Evolutionary conservation across 1,140 invertebrate genomes (phyloP).

Genomic region (Pogonomyrmex barbatus): DNA sequence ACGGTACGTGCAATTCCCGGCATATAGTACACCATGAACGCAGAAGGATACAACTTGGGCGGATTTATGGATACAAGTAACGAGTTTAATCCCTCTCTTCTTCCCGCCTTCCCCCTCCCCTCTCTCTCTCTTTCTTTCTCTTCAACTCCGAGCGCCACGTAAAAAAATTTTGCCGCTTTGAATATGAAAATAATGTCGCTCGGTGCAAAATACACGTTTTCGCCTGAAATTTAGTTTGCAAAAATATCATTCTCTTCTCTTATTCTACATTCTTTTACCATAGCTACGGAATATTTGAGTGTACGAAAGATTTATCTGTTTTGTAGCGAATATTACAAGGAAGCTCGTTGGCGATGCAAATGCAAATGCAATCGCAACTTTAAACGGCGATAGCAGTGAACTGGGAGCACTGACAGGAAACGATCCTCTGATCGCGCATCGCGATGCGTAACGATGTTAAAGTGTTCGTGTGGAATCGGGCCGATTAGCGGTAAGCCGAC

Average conservation of each 20-base stretch:
- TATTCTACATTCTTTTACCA: background rate
- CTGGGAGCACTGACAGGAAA: conserved; percentile 14
- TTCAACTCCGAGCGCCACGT: too few species aligned
- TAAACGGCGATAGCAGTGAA: background rate
- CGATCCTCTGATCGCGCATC: conserved; percentile 24
- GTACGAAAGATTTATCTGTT: background rate
- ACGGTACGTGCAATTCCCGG: conserved; percentile 54
- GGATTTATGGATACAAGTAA: conserved; percentile 60
- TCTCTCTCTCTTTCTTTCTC: background rate
- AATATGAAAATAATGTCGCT: conserved; percentile 26
- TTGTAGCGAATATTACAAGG: background rate
- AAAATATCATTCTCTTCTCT: background rate
- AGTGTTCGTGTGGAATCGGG: conserved; percentile 34
- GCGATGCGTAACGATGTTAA: conserved; percentile 48
- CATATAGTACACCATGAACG: conserved; percentile 29
- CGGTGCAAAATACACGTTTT: background rate
- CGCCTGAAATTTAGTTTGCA: background rate
- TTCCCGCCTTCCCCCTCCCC: background rate
- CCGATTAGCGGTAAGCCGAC: conserved; percentile 46
- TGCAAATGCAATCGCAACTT: background rate
- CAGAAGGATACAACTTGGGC: conserved; percentile 52
- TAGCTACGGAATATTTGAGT: background rate
- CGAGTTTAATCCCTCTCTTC: conserved; percentile 37
- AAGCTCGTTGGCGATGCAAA: background rate
- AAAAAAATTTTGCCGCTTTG: conserved; percentile 45